Conservation (phyloP, 2,797 vertebrate genomes). For the Tokudaia muenninki region DNA sequence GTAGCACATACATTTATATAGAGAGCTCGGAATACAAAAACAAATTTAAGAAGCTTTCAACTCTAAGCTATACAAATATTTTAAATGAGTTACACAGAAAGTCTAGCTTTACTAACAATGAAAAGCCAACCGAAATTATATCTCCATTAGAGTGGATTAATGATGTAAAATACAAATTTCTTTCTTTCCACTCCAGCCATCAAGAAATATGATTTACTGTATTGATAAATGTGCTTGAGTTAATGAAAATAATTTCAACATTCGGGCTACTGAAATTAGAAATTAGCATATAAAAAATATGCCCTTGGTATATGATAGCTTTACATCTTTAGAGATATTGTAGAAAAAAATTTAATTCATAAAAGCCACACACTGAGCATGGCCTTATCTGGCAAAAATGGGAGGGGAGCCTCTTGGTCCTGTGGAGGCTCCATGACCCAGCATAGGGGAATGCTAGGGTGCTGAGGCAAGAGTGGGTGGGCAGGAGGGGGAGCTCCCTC, state of each 20-base stretch:
- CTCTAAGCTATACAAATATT: slow-evolving; percentile 87
- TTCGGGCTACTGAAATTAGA: slow-evolving; percentile 55
- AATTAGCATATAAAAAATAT: slow-evolving; percentile 51
- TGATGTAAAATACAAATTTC: slow-evolving; percentile 87
- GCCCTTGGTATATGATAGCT: background rate
- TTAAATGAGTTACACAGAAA: slow-evolving; percentile 83
- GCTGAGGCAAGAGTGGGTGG: no score
- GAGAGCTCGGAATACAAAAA: slow-evolving; percentile 86
- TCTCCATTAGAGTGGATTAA: slow-evolving; percentile 87
- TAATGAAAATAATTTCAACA: slow-evolving; percentile 69
- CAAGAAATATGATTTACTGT: slow-evolving; percentile 86
- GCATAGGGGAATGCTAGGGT: no score
- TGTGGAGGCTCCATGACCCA: no score
- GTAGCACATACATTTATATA: slow-evolving; percentile 85
- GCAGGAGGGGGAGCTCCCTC: no score
- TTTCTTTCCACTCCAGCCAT: slow-evolving; percentile 85
- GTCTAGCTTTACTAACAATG: slow-evolving; percentile 83
- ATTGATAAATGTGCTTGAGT: slow-evolving; percentile 39
- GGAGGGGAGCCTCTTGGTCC: no score
- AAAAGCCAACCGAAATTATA: slow-evolving; percentile 80
- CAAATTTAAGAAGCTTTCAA: slow-evolving; percentile 86
- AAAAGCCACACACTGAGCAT: slow-evolving; percentile 62
- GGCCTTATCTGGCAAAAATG: no score
- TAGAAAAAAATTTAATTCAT: slow-evolving; percentile 73
- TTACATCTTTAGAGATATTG: slow-evolving; percentile 25